Conservation (phyloP, 2,113 vertebrate genomes). For the Zosterops lateralis region DNA sequence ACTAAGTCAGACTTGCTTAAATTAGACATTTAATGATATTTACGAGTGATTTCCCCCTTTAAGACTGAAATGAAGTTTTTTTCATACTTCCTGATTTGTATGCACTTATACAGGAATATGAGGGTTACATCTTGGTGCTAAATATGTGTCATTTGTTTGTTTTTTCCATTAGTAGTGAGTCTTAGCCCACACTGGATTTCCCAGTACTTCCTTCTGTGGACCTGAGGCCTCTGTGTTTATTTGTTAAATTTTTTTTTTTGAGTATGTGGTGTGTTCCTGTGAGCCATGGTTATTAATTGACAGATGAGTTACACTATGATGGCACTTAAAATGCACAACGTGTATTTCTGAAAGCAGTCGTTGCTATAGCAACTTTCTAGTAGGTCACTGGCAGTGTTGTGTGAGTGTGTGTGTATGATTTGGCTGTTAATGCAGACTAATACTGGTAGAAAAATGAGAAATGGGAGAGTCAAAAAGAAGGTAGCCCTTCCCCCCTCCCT, state of each 20-base stretch:
- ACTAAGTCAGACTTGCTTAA: not conserved
- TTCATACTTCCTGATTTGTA: not conserved
- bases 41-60: not conserved
- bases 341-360: constrained; percentile 87
- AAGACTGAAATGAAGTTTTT: not conserved
- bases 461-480: constrained; percentile 49
- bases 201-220: not conserved
- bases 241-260: not conserved
- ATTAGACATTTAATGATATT: not conserved
- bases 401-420: constrained; percentile 80
- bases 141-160: not conserved
- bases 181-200: not conserved
- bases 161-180: not conserved
- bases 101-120: not conserved
- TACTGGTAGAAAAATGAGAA: constrained; percentile 78
- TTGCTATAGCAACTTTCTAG: constrained; percentile 88
- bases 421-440: constrained; percentile 85
- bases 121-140: not conserved
- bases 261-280: constrained; percentile 29
- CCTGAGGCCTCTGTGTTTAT: not conserved
- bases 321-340: constrained; percentile 91
- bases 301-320: constrained; percentile 77
- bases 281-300: constrained; percentile 78
- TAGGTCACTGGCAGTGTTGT: constrained; percentile 84
- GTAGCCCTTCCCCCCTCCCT: constrained; percentile 38